Base-by-base conservation (phyloP, 2,113 vertebrate genomes). In the Spea bombifrons region DNA sequence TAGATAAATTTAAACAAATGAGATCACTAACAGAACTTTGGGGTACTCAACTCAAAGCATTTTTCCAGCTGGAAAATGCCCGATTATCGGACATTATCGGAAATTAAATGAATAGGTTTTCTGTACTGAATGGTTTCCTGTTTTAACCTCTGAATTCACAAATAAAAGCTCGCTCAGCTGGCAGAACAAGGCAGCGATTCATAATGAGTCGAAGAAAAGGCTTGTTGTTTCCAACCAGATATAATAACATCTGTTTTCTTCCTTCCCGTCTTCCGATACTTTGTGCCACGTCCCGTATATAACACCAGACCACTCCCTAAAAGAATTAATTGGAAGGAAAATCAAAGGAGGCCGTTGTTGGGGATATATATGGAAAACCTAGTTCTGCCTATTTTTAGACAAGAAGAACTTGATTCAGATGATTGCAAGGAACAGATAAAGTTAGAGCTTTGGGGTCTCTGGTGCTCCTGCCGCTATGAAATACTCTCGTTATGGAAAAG, bases 261-360 rank as follows among this genome's bases (percentile, higher is more conserved):
- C 46, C 50, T 30, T 10, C 12, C 55, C 16, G 7, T 16, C 45
- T 49, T 50, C 47, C 48, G 16, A 8, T 71, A 7, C 50, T 44
- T 30, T 30, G 30, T 66, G 70, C 76, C 76, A 66, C 17, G n/a
- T n/a, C 43, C 76, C 13, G 73, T 55, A 66, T 53, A 72, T 66
- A 79, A 45, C 61, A 12, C 47, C 3, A 7, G 8, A 49, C 76
- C 59, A 16, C 76, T 57, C 69, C 76, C 76, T 46, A 61, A 12
- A 30, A 45, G 30, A 48, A 44, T 70, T 52, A 5, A n/a, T 52
- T 48, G 13, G 65, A 6, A 15, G 8, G 7, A 10, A 48, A 65
- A 68, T 70, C 47, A 70, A 70, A 70, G 48, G 47, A 46, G 17
- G 7, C n/a, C n/a, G 3, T 70, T 70, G 17, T n/a, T 50, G 5